Evolutionary conservation across 2,888 invertebrate species (phyloP), one percentile per base, ranked within the genome.

Genomic region (Carcina quercana): DNA sequence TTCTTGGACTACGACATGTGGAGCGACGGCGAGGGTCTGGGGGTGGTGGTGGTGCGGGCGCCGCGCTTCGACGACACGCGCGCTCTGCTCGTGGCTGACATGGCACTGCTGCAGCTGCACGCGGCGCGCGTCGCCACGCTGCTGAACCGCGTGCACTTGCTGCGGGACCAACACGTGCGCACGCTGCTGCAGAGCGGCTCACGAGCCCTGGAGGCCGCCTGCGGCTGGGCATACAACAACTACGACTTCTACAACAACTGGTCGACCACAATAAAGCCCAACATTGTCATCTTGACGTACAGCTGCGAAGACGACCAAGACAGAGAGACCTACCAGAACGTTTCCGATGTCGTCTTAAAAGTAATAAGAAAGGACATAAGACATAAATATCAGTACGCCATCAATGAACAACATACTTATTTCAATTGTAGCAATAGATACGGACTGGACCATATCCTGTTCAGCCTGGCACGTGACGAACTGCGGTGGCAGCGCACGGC

Each of bases 1-100:
- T 56, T 60, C 29, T 28, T 59, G 13, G 62, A 62, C 42, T 55
- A 54, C 32, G 41, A 51, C 13, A 27, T 59, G 15, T 59, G 54
- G 59, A 15, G 7, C 7, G 29, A 24, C 7, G 14, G 8, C 10
- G 3, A 8, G 0, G 3, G 11, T 6, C 3, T 5, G 5, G 10
- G 20, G 8, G 8, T 3, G 8, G 15, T 5, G 3, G 19, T 30
- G 19, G n/a, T 14, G 24, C 14, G 29, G 24, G n/a, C 11, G 3
- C 6, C 6, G 8, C 25, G 25, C 17, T 34, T 39, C 10, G 31
- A 34, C 17, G 20, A 27, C 28, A 33, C 25, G 15, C 30, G 32
- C 2, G 31, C 29, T 11, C 22, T 42, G 14, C 39, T 32, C 15
- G 20, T 37, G 13, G 37, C 35, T n/a, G 38, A 40, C 20, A 14